phyloP scores from a whole-genome alignment of 2,797 vertebrate species.

The Clarias fuscus region DNA sequence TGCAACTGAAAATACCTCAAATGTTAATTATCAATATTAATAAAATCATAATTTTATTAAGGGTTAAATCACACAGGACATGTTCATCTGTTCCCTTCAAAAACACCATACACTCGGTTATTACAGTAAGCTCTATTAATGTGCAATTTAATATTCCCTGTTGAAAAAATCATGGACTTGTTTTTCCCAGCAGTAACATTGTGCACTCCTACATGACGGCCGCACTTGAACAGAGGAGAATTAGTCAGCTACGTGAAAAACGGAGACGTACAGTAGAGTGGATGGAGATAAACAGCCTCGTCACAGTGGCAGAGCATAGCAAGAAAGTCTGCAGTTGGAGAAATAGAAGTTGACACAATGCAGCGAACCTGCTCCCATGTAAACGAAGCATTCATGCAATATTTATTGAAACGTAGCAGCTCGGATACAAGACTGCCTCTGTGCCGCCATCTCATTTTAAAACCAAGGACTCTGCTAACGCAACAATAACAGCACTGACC shows the following conservation, averaged over 20 bases:
- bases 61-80: background rate
- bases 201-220: background rate
- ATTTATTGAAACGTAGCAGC: constrained; percentile 39
- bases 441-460: constrained; percentile 43
- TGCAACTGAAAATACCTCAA: background rate
- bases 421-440: constrained; percentile 33
- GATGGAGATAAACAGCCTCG: background rate
- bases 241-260: background rate
- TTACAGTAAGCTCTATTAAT: background rate
- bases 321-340: constrained; percentile 20
- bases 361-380: constrained; percentile 39
- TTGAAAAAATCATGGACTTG: background rate
- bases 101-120: background rate
- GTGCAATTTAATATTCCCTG: background rate
- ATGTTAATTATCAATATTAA: background rate
- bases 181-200: background rate
- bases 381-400: constrained; percentile 51
- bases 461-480: constrained; percentile 35
- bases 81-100: background rate
- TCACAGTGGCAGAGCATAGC: background rate
- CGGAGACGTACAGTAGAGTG: background rate
- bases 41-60: background rate
- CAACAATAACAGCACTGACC: constrained; percentile 40
- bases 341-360: constrained; percentile 42
- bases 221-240: background rate